Evolutionary conservation across 2,113 vertebrate genomes (phyloP).

Genomic region (Ictalurus punctatus): DNA sequence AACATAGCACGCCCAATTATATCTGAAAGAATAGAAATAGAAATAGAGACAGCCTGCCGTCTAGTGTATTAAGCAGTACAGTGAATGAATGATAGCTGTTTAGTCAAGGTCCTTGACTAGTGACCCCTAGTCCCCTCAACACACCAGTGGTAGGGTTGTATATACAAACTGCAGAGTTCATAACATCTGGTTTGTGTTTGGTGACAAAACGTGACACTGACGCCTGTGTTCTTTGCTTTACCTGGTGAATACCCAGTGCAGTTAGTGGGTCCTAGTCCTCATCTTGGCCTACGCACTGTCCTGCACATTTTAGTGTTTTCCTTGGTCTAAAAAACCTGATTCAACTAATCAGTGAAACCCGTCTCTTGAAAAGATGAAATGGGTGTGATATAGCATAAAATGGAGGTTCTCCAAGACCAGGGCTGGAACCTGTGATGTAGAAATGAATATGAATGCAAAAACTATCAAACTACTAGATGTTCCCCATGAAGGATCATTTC

Average conservation of each 20-base stretch:
- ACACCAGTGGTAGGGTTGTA: not conserved
- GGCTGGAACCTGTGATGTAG: not conserved
- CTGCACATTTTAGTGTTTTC: not conserved
- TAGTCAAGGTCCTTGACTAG: not conserved
- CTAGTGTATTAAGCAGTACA: conserved; percentile 17
- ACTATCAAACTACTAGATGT: not conserved
- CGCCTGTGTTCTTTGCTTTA: not conserved
- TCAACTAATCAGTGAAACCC: not conserved
- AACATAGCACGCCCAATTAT: not conserved
- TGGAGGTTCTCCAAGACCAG: not conserved
- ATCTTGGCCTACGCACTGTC: not conserved
- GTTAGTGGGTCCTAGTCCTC: not conserved
- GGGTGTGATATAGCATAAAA: not conserved
- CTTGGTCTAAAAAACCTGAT: not conserved
- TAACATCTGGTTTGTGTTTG: not conserved
- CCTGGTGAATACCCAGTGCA: not conserved
- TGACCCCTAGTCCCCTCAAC: not conserved
- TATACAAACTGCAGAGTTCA: not conserved
- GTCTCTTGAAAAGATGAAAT: not conserved
- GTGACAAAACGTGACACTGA: not conserved
- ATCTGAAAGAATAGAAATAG: not conserved
- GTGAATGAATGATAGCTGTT: not conserved
- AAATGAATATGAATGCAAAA: not conserved
- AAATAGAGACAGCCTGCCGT: conserved; percentile 37
- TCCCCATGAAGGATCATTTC: not conserved